Evolutionary conservation across 2,888 invertebrate genomes (phyloP).

Genomic region (Eugnorisma glareosa): DNA sequence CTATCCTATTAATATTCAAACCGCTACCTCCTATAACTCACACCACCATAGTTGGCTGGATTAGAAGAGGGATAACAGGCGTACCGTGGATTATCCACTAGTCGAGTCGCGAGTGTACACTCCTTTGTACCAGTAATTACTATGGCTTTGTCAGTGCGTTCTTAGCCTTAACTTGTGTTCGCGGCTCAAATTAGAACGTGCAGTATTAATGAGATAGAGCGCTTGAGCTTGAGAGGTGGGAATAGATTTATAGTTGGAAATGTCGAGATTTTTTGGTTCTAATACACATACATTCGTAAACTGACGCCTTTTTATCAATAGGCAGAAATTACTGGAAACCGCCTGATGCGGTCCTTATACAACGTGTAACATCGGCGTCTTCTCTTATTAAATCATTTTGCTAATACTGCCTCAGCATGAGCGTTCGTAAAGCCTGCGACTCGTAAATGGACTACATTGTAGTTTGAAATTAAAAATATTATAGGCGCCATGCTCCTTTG

Average conservation of each 20-base stretch:
- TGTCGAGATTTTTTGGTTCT: neutral
- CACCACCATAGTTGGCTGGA: slow-evolving; percentile 62
- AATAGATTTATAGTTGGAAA: slow-evolving; percentile 2
- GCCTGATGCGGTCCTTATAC: no score
- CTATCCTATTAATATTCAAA: slow-evolving; percentile 14
- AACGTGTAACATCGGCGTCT: no score
- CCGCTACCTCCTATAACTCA: slow-evolving; percentile 48
- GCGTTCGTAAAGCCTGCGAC: neutral
- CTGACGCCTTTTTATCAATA: neutral
- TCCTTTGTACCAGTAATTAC: slow-evolving; percentile 77
- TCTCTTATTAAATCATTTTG: neutral
- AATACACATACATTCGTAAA: neutral
- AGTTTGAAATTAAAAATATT: slow-evolving; percentile 5
- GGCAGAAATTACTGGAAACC: neutral
- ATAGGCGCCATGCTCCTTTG: neutral
- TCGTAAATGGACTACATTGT: neutral
- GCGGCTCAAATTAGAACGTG: slow-evolving; percentile 64
- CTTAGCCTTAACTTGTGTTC: slow-evolving; percentile 64
- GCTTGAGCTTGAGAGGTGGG: neutral
- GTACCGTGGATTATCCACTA: slow-evolving; percentile 74
- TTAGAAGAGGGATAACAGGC: slow-evolving; percentile 76
- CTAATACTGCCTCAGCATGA: neutral
- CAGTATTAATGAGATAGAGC: slow-evolving; percentile 47
- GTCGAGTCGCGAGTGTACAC: slow-evolving; percentile 70
- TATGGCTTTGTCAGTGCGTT: slow-evolving; percentile 75